Percentiles rank a stretch among this genome's conserved stretches.
Evolutionary conservation across 1,140 invertebrate genomes (phyloP).

Genomic region (Neodiprion virginianus): DNA sequence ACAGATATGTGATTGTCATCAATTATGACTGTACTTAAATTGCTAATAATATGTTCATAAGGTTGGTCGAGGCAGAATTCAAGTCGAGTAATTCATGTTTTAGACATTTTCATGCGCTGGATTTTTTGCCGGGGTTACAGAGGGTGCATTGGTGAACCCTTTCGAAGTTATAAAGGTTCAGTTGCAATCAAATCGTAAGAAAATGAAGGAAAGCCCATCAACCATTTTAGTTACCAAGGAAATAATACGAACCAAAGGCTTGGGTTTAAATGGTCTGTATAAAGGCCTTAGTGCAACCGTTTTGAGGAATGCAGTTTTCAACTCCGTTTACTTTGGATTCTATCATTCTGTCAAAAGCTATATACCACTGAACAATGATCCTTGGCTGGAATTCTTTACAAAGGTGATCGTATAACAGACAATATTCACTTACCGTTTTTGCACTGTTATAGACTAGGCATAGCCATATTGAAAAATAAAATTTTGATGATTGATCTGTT

Average conservation of each 20-base stretch:
- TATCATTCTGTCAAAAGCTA: conserved; percentile 89
- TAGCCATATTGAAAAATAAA: background rate
- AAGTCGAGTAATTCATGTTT: conserved; percentile 43
- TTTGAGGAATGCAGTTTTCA: conserved; percentile 87
- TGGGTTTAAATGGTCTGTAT: conserved; percentile 81
- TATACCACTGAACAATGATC: conserved; percentile 72
- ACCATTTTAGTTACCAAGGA: conserved; percentile 80
- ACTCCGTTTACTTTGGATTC: conserved; percentile 93
- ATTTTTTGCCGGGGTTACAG: conserved; percentile 84
- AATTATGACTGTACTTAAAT: too few species aligned
- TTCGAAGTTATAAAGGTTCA: conserved; percentile 95
- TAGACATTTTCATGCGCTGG: conserved; percentile 89
- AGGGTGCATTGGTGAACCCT: conserved; percentile 90
- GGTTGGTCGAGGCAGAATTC: background rate
- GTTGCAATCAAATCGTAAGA: conserved; percentile 73
- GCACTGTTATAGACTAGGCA: too few species aligned
- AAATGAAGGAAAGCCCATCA: conserved; percentile 68
- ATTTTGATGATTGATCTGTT: conserved; percentile 19
- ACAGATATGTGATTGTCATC: too few species aligned
- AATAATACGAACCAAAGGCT: conserved; percentile 77
- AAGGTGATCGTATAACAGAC: conserved; percentile 39
- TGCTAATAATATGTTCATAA: too few species aligned
- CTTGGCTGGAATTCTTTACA: conserved; percentile 51
- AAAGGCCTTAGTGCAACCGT: conserved; percentile 91
- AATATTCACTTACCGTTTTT: too few species aligned